Base-by-base conservation (phyloP, 2,888 invertebrate genomes). In the Dascillus cervinus region DNA sequence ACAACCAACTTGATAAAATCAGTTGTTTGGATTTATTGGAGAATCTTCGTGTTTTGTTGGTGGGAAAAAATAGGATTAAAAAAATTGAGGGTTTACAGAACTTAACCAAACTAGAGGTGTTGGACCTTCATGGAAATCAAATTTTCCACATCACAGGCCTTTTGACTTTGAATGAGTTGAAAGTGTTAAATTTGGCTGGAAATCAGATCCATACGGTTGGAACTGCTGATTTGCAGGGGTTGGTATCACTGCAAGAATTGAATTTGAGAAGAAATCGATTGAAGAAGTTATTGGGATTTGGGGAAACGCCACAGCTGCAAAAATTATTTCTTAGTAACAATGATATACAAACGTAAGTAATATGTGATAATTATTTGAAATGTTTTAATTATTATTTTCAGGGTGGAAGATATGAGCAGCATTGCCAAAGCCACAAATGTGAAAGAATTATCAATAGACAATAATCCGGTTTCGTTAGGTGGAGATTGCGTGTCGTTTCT, bases 91-190 rank as follows among this genome's bases (percentile, higher is more conserved):
- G 84, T 1, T 65, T 90, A 33, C 73, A 79, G 38, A 72, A 70
- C 39, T 65, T 88, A 28, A 59, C 72, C 14, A 86, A 89, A 49
- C 64, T 95, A 41, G 90, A 94, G 66, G 91, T 94, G 5, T 66
- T 95, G 39, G 95, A 95, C 67, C 71, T 95, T 43, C 94, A 94
- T 63, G 92, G 92, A 14, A 95, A 95, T 66, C 82, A 88, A 66
- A 85, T 95, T 45, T 67, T 71, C 15, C 66, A 65, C 42, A 76
- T 88, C 11, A 71, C 70, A 13, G 86, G 86, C 26, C 66, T 90
- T 43, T 69, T 72, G 17, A 72, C 68, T 50, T 72, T 90, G 40
- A 69, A 68, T 29, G 83, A 88, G 49, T 66, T 95, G 28, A 87
- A 92, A 65, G 91, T 94, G 8, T 71, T 95, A 26, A 95, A 95